Base-by-base conservation (phyloP, 2,797 vertebrate genomes). In the Cottoperca gobio region DNA sequence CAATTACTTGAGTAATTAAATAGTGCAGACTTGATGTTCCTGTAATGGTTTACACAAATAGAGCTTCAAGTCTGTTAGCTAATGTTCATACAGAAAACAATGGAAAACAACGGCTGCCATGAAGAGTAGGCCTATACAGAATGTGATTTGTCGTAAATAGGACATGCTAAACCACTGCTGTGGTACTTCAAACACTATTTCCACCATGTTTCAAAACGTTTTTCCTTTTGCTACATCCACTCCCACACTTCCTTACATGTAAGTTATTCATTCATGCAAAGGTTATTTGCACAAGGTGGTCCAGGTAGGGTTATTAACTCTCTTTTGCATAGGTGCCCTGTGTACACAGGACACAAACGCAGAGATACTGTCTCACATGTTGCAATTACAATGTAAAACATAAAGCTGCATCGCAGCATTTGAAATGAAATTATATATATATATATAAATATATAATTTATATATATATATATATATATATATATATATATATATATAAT, bases 201-300 rank as follows among this genome's bases (percentile, higher is more conserved):
- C 1, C 12, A 8, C 16, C 2, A 57, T 49, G 8, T 31, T 59
- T 37, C 26, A 14, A 33, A 33, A 33, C 6, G 4, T 4, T 26
- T 33, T n/a, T n/a, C 0, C 21, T 50, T 61, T 31, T 42, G 13
- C 46, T 52, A 11, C 9, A 16, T 39, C 23, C 2, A 42, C 23
- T 10, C 19, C 23, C 14, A 43, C n/a, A 52, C 46, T 26, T 61
- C n/a, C 37, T 14, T 49, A 46, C 11, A 46, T n/a, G 14, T 49
- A 21, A 23, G 14, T 31, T 49, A 49, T 26, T 53, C 39, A 70
- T 33, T 31, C 16, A 57, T 57, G 14, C 11, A 45, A 60, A 14
- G 19, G 13, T 31, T 61, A 68, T 78, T 66, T 71, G 31, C 75
- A 46, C 14, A 54, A 60, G 61, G 68, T 31, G 48, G 28, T 59